Evolutionary conservation across 2,888 invertebrate species (phyloP), one percentile per base, ranked within the genome.

Genomic region (Harpalus rubripes): DNA sequence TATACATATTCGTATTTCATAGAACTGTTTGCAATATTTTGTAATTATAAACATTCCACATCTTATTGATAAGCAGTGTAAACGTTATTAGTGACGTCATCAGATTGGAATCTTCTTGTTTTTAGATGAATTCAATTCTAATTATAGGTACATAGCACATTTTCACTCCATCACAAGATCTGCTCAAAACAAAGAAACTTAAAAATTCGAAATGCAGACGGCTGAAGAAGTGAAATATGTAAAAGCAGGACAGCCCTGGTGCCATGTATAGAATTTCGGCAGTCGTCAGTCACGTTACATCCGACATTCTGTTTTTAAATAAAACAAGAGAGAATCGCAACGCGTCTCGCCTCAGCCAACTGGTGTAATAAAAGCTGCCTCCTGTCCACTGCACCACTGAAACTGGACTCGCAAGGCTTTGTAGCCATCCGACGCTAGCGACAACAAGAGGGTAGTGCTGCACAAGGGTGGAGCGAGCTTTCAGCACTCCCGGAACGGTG

Each of bases 341-440:
- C 22, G 74, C 16, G 10, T 41, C 72, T 72, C 72, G 44, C 26
- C 63, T 72, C 68, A 39, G n/a, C 39, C 68, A 72, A 41, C 68
- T 74, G 68, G 44, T 18, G 52, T 74, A 74, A 74, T 74, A 74
- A 74, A 74, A 52, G 52, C 74, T 74, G 52, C 52, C 74, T 74
- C 18, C 52, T 74, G 52, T 74, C 74, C 52, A 44, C 52, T 74
- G 74, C 74, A 74, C 52, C 74, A 18, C 52, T 22, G 52, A 2
- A 22, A 44, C 22, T 8, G 52, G 74, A 74, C 44, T 74, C 10
- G 7, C 4, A 7, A 74, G 15, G n/a, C n/a, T 26, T 68, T 7
- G 52, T 12, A n/a, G 41, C 15, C 22, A 41, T 16, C 8, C 39
- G 15, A 41, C 41, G 72, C 72, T 41, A 56, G 74, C 22, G 10